A percentile compares a stretch with the other conserved stretches of the same genome.
phyloP scores from a whole-genome alignment of 2,113 vertebrate genomes.

The Himantopus leucocephalus region DNA sequence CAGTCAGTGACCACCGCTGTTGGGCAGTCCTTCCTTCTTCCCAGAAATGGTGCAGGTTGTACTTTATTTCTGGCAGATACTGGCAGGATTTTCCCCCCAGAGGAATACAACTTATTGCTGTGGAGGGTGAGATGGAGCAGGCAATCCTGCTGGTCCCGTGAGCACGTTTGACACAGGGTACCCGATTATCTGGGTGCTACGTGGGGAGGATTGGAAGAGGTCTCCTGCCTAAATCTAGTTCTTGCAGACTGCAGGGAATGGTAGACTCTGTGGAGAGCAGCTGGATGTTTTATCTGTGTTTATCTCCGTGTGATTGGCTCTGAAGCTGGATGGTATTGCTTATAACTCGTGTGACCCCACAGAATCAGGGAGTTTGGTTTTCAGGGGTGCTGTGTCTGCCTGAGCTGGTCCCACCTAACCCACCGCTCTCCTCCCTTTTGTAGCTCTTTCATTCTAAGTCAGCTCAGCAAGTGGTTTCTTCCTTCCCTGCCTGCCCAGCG shows the following conservation, averaged over 20 bases:
- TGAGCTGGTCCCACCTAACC: not conserved
- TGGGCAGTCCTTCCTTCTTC: not conserved
- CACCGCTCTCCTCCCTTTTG: not conserved
- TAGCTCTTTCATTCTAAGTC: not conserved
- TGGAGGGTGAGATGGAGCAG: too few species aligned
- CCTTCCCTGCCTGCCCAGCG: not conserved
- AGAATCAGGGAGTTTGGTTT: not conserved
- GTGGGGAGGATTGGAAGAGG: not conserved
- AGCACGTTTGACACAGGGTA: not conserved
- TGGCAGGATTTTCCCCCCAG: not conserved
- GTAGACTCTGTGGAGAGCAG: accelerated
- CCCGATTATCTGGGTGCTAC: not conserved
- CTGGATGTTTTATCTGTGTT: not conserved
- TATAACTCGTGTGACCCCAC: not conserved
- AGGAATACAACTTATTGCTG: not conserved
- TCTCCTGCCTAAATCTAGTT: not conserved
- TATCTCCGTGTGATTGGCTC: not conserved
- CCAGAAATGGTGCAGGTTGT: not conserved
- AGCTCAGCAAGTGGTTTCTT: not conserved
- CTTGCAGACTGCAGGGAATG: not conserved
- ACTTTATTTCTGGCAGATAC: not conserved
- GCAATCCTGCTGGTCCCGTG: not conserved
- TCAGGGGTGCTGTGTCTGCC: not conserved
- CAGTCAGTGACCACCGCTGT: not conserved
- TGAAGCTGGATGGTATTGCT: not conserved